A percentile compares a stretch with the other conserved stretches of the same genome.
These are phyloP conservation scores for Vidua macroura DNA, from an alignment of 2,113 vertebrate species.

Conservation along the genomic window DNA sequence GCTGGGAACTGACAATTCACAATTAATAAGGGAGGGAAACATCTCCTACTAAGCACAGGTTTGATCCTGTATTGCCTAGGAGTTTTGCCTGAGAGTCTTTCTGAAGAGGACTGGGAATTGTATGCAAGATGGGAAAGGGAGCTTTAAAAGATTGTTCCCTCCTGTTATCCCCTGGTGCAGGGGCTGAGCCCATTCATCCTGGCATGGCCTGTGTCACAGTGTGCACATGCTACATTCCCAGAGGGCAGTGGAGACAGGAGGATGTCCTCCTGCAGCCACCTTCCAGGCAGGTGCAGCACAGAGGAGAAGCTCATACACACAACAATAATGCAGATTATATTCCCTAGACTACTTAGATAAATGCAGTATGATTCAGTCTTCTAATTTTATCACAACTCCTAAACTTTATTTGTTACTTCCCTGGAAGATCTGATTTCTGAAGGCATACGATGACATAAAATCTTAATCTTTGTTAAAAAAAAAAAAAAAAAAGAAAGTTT, in stretches of 20 bases:
- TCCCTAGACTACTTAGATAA: not conserved
- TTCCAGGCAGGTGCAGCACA: not conserved
- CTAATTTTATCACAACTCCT: not conserved
- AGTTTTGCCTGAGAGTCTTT: constrained; percentile 7
- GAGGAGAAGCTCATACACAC: not conserved
- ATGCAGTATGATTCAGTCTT: not conserved
- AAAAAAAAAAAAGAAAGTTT: not conserved
- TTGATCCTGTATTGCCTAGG: not conserved
- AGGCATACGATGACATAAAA: not conserved
- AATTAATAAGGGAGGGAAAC: not conserved
- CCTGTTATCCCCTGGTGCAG: not conserved
- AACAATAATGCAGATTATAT: not conserved
- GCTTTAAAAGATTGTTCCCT: not conserved
- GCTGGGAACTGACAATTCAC: constrained; percentile 27
- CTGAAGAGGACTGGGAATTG: not conserved
- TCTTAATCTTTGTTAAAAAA: not conserved
- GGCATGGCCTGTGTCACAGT: not conserved
- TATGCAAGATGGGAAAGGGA: not conserved
- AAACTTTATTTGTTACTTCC: not conserved
- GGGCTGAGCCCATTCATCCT: not conserved
- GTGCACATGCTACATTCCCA: rapidly evolving
- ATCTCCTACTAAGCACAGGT: not conserved
- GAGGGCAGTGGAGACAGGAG: not conserved
- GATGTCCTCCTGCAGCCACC: not conserved
- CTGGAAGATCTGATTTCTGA: not conserved